Percentiles rank a stretch among this genome's conserved stretches.
Conservation (phyloP, 1,140 invertebrate genomes). For the Drosophila arizonae region DNA sequence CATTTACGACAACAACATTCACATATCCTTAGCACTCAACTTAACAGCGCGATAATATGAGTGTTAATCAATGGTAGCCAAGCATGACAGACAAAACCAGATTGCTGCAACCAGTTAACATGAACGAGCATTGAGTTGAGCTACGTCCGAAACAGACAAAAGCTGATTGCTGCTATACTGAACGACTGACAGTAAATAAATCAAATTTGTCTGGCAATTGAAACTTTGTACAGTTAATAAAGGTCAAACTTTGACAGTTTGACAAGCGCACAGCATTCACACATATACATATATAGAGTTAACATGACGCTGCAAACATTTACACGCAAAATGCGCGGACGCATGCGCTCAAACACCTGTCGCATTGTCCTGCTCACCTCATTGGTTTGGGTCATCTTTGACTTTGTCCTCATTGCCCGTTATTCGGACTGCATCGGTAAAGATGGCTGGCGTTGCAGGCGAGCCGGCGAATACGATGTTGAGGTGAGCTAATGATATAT, state of each 20-base stretch:
- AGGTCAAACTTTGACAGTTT: slow-evolving; percentile 24
- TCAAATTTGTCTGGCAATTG: slow-evolving; percentile 31
- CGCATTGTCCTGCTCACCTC: slow-evolving; percentile 97
- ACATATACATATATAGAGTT: slow-evolving; percentile 1
- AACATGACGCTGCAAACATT: slow-evolving; percentile 75
- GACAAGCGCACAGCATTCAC: neutral
- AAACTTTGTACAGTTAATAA: slow-evolving; percentile 7
- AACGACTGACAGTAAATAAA: slow-evolving; percentile 42
- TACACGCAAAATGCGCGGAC: slow-evolving; percentile 90
- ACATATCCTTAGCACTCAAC: slow-evolving; percentile 48
- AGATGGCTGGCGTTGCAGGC: slow-evolving; percentile 87
- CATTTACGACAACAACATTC: slow-evolving; percentile 30
- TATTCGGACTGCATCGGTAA: slow-evolving; percentile 94
- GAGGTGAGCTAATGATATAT: slow-evolving; percentile 78
- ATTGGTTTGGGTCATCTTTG: slow-evolving; percentile 96
- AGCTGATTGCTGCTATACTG: slow-evolving; percentile 33
- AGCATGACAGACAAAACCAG: slow-evolving; percentile 26
- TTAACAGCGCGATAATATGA: slow-evolving; percentile 32
- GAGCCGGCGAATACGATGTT: slow-evolving; percentile 83
- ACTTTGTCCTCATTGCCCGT: slow-evolving; percentile 95
- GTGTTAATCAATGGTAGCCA: slow-evolving; percentile 11
- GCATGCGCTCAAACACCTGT: slow-evolving; percentile 95
- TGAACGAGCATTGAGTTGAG: slow-evolving; percentile 12
- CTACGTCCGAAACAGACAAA: slow-evolving; percentile 28
- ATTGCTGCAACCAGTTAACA: slow-evolving; percentile 33